Evolutionary conservation across 2,797 vertebrate genomes (phyloP).

Genomic region (Pygocentrus nattereri): DNA sequence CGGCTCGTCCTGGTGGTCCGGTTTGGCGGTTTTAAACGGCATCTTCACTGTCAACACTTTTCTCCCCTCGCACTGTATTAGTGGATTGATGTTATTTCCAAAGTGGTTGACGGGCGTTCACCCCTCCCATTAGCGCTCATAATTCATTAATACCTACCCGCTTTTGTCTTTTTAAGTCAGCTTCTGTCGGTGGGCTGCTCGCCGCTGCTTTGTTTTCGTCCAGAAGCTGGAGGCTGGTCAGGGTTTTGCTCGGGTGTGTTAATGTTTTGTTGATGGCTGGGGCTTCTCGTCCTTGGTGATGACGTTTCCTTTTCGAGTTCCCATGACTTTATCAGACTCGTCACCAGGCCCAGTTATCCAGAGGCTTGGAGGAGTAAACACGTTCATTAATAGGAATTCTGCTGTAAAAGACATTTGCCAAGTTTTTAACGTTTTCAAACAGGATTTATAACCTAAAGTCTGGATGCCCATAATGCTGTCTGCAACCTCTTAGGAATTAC

Average conservation of each 20-base stretch:
- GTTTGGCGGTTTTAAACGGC: background rate
- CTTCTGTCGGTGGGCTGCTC: background rate
- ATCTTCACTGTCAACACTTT: slow-evolving; percentile 47
- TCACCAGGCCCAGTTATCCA: background rate
- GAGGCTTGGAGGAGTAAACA: too few relatives aligned
- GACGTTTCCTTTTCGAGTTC: slow-evolving; percentile 41
- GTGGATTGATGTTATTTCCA: slow-evolving; percentile 33
- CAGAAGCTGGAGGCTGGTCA: too few relatives aligned
- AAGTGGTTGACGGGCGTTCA: slow-evolving; percentile 29
- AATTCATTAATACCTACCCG: background rate
- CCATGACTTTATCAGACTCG: slow-evolving; percentile 24
- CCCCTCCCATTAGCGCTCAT: slow-evolving; percentile 5
- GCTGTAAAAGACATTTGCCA: too few relatives aligned
- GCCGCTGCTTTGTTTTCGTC: background rate
- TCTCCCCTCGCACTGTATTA: slow-evolving; percentile 36
- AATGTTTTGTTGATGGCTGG: slow-evolving; percentile 45
- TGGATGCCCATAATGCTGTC: background rate
- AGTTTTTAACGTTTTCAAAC: too few relatives aligned
- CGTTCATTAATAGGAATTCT: too few relatives aligned
- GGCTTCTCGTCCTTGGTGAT: slow-evolving; percentile 43
- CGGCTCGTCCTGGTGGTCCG: background rate
- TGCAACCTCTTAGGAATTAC: too few relatives aligned
- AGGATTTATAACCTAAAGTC: too few relatives aligned
- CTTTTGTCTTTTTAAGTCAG: too few relatives aligned
- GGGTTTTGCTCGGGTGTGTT: slow-evolving; percentile 8